These are phyloP conservation scores for Nyctalus aviator DNA, from an alignment of 2,797 vertebrate species.

Conservation along the genomic window DNA sequence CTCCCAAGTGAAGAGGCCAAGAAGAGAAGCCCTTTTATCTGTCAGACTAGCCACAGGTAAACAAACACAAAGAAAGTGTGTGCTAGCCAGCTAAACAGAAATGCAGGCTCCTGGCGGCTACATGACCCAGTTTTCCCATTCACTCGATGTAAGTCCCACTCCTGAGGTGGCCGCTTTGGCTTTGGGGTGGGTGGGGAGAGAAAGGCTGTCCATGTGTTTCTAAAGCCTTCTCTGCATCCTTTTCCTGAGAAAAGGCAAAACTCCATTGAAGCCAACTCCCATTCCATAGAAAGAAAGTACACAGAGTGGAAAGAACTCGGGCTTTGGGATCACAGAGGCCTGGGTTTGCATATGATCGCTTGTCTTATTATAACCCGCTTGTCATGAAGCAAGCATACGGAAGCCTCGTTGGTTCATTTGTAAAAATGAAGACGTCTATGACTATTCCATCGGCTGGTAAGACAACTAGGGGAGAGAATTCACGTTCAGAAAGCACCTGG, in stretches of 20 bases:
- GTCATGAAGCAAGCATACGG: background rate
- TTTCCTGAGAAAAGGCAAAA: slow-evolving; percentile 23
- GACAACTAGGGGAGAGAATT: background rate
- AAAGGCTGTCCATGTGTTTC: slow-evolving; percentile 48
- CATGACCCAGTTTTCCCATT: rapidly evolving
- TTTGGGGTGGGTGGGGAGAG: background rate
- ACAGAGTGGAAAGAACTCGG: background rate
- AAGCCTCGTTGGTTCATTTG: background rate
- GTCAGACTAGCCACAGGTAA: slow-evolving; percentile 84
- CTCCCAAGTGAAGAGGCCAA: slow-evolving; percentile 61
- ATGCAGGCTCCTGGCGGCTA: slow-evolving; percentile 55
- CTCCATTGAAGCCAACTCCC: slow-evolving; percentile 5
- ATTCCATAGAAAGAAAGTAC: background rate
- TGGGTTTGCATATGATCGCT: background rate
- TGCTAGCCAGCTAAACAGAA: slow-evolving; percentile 74
- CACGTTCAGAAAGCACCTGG: background rate
- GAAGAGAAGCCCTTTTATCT: slow-evolving; percentile 81
- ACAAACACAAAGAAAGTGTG: slow-evolving; percentile 70
- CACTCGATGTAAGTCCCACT: background rate
- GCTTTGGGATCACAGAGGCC: background rate
- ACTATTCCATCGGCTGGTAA: background rate
- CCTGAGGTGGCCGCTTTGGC: slow-evolving; percentile 24
- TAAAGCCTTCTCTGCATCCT: background rate
- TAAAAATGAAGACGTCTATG: background rate
- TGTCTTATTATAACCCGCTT: background rate